A percentile compares a stretch with the other conserved stretches of the same genome.
These are phyloP conservation scores for Takifugu ocellatus DNA, from an alignment of 2,797 vertebrate genomes.

Conservation along the genomic window DNA sequence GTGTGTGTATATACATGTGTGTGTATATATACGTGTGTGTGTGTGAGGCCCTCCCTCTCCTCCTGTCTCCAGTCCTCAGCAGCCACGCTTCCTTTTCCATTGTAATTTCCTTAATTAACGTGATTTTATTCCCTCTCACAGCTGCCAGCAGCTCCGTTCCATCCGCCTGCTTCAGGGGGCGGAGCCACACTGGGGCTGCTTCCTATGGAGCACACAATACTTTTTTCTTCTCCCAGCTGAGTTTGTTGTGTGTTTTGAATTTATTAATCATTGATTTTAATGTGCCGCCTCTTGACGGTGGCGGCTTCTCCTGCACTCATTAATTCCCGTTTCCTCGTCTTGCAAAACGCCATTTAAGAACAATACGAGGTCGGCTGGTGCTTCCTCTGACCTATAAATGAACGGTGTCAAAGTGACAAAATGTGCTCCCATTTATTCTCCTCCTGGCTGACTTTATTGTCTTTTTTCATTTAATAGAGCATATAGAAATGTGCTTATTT, in stretches of 20 bases:
- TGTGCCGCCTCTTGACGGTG: conserved; percentile 81
- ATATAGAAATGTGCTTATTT: conserved; percentile 71
- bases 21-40: conserved; percentile 4
- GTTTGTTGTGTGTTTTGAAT: conserved; percentile 88
- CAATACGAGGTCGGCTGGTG: conserved; percentile 78
- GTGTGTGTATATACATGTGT: conserved; percentile 18
- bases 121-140: conserved; percentile 87
- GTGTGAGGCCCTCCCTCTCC: conserved; percentile 1
- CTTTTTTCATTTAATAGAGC: conserved; percentile 69
- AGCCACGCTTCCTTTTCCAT: conserved; percentile 76
- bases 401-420: conserved; percentile 79
- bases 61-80: conserved; percentile 26
- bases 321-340: conserved; percentile 78
- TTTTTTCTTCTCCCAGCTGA: conserved; percentile 85
- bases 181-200: conserved; percentile 78
- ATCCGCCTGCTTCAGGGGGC: conserved; percentile 81
- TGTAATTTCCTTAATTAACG: conserved; percentile 86
- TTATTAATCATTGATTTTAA: conserved; percentile 88
- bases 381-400: conserved; percentile 83
- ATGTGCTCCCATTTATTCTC: conserved; percentile 83
- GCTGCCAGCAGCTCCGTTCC: conserved; percentile 83
- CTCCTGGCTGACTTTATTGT: conserved; percentile 68
- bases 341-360: conserved; percentile 84
- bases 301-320: conserved; percentile 82
- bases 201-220: conserved; percentile 79